Evolutionary conservation across 2,888 invertebrate species (phyloP), one percentile per base, ranked within the genome.

Genomic region (Tetragnatha montana): DNA sequence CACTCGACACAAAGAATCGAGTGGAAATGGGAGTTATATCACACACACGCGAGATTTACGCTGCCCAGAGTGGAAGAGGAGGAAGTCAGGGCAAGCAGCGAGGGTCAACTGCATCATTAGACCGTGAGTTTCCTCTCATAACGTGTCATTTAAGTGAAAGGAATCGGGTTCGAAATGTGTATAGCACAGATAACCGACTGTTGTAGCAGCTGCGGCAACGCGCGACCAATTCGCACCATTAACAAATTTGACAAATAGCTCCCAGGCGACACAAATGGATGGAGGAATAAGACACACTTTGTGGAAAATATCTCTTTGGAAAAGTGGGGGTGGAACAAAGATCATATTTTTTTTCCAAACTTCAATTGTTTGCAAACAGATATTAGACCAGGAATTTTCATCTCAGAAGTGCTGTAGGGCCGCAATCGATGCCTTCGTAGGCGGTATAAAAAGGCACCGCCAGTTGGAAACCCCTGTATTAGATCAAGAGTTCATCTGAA

Each of bases 71-170:
- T 21, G 69, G 70, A 76, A 71, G 8, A 69, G 50, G 22, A 78
- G 85, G 70, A 78, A 85, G 71, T 35, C 12, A 85, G n/a, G 70
- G 22, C 78, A 22, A 50, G n/a, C 12, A 78, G 49, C n/a, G 12
- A 22, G 78, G 85, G 85, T 85, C 85, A 85, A 85, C 70, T 70
- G 14, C 85, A 73, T 50, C 85, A 78, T 70, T 71, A 35, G 60
- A 17, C 76, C 8, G 50, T 21, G 51, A 82, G 73, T 60, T 82
- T 82, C 82, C 74, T 60, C 22, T 74, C 35, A 10, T 19, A 3
- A 22, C 8, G 60, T 71, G 73, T 68, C 21, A 49, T 49, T 51
- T 22, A 22, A 82, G 60, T 82, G 73, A 74, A 74, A 82, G 51
- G 51, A 82, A 82, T 74, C 73, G 60, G n/a, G 51, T 22, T 22